These are phyloP conservation scores for Spodoptera exigua DNA, from an alignment of 2,888 invertebrate species.

Conservation along the genomic window DNA sequence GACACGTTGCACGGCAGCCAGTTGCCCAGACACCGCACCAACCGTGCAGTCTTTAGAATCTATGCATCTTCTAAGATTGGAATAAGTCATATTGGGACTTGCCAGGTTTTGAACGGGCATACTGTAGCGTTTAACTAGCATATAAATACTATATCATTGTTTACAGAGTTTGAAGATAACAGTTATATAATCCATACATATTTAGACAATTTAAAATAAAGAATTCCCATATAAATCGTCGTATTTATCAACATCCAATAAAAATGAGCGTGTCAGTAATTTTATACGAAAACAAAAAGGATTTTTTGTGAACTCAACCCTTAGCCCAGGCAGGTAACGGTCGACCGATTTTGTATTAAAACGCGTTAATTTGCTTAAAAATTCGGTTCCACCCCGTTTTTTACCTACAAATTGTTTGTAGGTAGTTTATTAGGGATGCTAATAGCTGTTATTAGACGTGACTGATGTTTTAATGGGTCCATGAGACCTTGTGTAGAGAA, in stretches of 20 bases:
- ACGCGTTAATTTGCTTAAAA: slow-evolving; percentile 66
- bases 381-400: slow-evolving; percentile 46
- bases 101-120: no score
- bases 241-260: slow-evolving; percentile 30
- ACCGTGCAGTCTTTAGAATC: no score
- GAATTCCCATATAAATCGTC: slow-evolving; percentile 43
- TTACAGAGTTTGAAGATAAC: no score
- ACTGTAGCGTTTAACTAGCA: no score
- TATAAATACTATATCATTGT: no score
- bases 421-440: slow-evolving; percentile 36
- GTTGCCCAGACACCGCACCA: no score
- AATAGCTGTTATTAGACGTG: slow-evolving; percentile 47
- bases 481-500: slow-evolving; percentile 1
- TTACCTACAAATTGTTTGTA: slow-evolving; percentile 30
- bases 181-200: no score
- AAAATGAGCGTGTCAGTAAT: slow-evolving; percentile 52
- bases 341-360: slow-evolving; percentile 62
- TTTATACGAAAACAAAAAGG: slow-evolving; percentile 46
- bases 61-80: no score
- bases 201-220: slow-evolving; percentile 10
- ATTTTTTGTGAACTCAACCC: slow-evolving; percentile 34
- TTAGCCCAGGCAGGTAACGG: slow-evolving; percentile 48
- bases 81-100: no score
- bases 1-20: no score
- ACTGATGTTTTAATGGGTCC: slow-evolving; percentile 42